Evolutionary conservation across 2,797 vertebrate species (phyloP).

Genomic region (Okamejei kenojei): DNA sequence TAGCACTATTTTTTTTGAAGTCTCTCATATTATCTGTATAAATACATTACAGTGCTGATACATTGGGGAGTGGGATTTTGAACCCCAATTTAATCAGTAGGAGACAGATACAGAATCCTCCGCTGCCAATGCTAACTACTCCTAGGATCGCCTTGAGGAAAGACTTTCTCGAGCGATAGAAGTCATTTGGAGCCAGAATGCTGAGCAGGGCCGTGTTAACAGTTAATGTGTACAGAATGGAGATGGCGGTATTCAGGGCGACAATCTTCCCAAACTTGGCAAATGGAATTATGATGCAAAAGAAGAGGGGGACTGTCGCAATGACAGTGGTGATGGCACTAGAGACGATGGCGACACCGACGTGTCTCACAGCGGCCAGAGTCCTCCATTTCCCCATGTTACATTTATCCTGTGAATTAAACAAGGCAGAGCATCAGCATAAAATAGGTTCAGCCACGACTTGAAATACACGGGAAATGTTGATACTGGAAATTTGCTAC

Average conservation of each 20-base stretch:
- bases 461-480: not conserved
- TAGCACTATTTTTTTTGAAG: not conserved
- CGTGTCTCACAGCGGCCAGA: conserved; percentile 75
- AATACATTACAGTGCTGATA: conserved; percentile 53
- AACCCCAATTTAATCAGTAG: conserved; percentile 55
- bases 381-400: conserved; percentile 73
- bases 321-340: conserved; percentile 87
- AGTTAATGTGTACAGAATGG: conserved; percentile 82
- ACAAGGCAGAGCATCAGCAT: conserved; percentile 39
- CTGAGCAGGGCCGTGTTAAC: conserved; percentile 83
- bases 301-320: conserved; percentile 88
- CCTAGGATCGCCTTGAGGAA: conserved; percentile 79
- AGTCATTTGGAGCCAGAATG: conserved; percentile 71
- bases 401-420: conserved; percentile 58
- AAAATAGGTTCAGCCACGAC: not conserved
- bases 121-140: conserved; percentile 54
- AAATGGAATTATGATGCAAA: conserved; percentile 94
- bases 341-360: conserved; percentile 90
- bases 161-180: conserved; percentile 72
- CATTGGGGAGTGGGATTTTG: conserved; percentile 56
- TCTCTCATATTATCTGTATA: conserved; percentile 38
- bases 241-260: conserved; percentile 87
- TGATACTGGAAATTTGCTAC: too few relatives aligned
- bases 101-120: conserved; percentile 59
- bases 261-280: conserved; percentile 97